A percentile compares a stretch with the other conserved stretches of the same genome.
These are phyloP conservation scores for Petrocephalus zakoni DNA, from an alignment of 2,113 vertebrate genomes.

Conservation along the genomic window DNA sequence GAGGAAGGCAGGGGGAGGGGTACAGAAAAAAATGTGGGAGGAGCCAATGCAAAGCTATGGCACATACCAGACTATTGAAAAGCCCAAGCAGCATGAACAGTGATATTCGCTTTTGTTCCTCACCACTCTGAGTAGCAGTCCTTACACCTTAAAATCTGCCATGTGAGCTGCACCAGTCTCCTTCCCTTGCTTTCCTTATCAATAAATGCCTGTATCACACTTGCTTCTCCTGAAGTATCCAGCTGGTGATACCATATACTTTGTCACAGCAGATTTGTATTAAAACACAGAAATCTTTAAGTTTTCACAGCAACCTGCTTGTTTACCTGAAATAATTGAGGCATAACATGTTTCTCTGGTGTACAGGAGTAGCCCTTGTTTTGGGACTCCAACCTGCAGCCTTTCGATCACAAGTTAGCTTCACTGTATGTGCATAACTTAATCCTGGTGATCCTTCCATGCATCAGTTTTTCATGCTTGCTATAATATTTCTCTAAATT, in stretches of 20 bases:
- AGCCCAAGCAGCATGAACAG: neutral
- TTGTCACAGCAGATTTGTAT: neutral
- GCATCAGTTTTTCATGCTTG: neutral
- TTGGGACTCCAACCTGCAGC: neutral
- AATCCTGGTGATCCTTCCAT: neutral
- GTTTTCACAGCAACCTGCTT: neutral
- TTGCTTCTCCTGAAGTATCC: neutral
- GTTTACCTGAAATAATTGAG: neutral
- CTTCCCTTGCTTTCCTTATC: neutral
- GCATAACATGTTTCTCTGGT: neutral
- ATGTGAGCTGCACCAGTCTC: neutral
- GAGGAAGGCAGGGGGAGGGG: neutral
- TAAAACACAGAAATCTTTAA: neutral
- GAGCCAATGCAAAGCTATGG: conserved; percentile 8
- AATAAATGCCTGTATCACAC: neutral
- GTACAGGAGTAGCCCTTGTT: neutral
- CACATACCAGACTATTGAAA: conserved; percentile 1
- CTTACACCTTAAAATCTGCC: neutral
- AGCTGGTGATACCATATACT: neutral
- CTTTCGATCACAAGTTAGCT: neutral
- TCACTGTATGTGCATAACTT: neutral
- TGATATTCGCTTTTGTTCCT: neutral
- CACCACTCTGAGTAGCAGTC: neutral
- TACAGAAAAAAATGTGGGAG: neutral
- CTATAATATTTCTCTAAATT: neutral